phyloP scores from a whole-genome alignment of 2,888 invertebrate genomes.

The Thalpophila matura region DNA sequence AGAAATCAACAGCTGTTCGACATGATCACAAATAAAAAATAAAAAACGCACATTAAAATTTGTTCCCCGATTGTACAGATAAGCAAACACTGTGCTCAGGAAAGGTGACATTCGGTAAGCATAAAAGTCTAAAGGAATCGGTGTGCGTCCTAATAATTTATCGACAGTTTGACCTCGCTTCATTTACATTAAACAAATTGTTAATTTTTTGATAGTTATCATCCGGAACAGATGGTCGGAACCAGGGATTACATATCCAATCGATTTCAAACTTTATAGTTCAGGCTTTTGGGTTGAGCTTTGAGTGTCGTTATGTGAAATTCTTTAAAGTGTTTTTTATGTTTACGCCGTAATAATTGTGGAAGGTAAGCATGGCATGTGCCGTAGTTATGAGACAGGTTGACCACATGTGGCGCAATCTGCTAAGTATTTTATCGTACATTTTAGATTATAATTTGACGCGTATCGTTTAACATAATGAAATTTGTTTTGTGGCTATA shows the following conservation, averaged over 20 bases:
- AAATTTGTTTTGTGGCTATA: conserved; percentile 75
- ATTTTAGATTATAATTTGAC: conserved; percentile 84
- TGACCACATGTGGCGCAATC: conserved; percentile 90
- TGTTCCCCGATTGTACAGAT: conserved; percentile 81
- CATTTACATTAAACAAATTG: conserved; percentile 91
- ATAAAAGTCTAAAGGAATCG: conserved; percentile 83
- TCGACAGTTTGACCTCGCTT: conserved; percentile 85
- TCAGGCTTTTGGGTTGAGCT: conserved; percentile 41
- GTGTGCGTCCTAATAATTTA: conserved; percentile 88
- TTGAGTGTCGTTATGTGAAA: conserved; percentile 43
- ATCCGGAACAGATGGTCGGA: conserved; percentile 87
- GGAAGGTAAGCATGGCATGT: conserved; percentile 88
- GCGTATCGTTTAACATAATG: conserved; percentile 79
- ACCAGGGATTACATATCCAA: conserved; percentile 57
- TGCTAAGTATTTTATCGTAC: conserved; percentile 84
- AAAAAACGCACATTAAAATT: conserved; percentile 76
- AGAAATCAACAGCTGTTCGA: conserved; percentile 75
- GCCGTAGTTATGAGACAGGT: conserved; percentile 89
- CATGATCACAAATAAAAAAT: conserved; percentile 75
- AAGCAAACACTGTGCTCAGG: conserved; percentile 80
- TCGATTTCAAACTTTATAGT: conserved; percentile 57
- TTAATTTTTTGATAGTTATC: conserved; percentile 91
- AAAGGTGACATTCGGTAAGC: conserved; percentile 89
- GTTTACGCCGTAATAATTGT: conserved; percentile 83
- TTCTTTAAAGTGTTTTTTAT: conserved; percentile 80